Base-by-base conservation (phyloP, 2,797 vertebrate genomes). In the Synaphobranchus kaupii region DNA sequence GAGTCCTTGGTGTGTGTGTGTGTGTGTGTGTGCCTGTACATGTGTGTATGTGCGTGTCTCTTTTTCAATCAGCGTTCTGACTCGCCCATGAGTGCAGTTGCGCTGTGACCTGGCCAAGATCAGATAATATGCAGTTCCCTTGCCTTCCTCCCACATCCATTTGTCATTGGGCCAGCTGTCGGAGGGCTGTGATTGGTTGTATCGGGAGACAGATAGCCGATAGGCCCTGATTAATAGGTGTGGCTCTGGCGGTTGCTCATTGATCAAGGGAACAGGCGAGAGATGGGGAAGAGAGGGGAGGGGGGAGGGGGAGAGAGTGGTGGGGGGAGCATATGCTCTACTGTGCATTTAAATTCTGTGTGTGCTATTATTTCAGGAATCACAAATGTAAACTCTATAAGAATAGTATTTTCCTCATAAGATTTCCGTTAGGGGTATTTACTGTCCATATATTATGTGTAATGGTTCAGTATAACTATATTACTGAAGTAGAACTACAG, bases 191-290 rank as follows among this genome's bases (percentile, higher is more conserved):
- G 95, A 96, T 96, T 96, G 96, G 96, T 96, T 95, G 95, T 94
- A 94, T 90, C 92, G 56, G 94, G 89, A 93, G 96, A 96, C 96
- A 96, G 95, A 96, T 96, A 95, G 93, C 95, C 96, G 94, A 96
- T 96, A 95, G 95, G 94, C 92, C 92, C 94, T 96, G 96, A 96
- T 96, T 96, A 96, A 96, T 96, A 95, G 95, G 93, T 93, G 94
- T 94, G 94, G 95, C 92, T 94, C 93, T 93, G 95, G 95, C 95
- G 94, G 94, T 95, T 95, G 94, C 94, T 95, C 95, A 96, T 96
- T 96, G 95, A 96, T 96, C 95, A 96, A 94, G 94, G 90, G 93
- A 94, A 95, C 92, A 94, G 93, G 92, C 90, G 88, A 91, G 86
- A 89, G 90, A 85, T 88, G 90, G 90, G 83, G 90, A 88, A 73